Conservation (phyloP, 2,113 vertebrate species). For the Lepus americanus region DNA sequence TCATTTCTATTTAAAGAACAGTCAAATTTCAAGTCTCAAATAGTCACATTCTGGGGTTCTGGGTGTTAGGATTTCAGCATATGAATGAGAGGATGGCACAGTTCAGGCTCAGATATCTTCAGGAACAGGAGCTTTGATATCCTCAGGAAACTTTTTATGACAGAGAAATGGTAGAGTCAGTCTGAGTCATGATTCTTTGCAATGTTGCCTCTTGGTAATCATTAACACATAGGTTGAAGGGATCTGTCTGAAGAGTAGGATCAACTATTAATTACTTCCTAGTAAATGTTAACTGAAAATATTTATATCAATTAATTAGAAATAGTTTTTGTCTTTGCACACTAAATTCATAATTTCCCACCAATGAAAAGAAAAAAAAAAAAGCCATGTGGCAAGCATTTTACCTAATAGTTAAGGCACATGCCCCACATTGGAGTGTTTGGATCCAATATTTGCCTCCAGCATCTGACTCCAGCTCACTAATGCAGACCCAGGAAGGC, state of each 20-base stretch:
- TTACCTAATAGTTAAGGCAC: no score
- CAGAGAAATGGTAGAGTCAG: background rate
- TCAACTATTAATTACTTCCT: background rate
- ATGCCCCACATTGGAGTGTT: no score
- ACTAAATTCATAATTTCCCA: background rate
- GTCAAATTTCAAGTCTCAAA: background rate
- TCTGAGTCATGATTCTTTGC: background rate
- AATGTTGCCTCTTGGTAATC: background rate
- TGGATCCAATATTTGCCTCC: no score
- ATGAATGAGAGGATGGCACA: background rate
- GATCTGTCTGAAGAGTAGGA: background rate
- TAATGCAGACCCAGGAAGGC: no score
- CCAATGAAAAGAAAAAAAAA: no score
- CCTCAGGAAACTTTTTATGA: background rate
- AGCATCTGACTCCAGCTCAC: no score
- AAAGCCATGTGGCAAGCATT: no score
- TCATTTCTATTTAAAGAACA: background rate
- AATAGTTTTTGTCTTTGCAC: background rate
- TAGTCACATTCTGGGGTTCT: background rate
- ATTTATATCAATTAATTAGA: background rate
- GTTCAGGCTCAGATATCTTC: background rate
- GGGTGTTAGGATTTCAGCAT: background rate
- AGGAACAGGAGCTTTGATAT: background rate
- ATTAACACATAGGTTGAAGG: background rate
- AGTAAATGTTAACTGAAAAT: background rate